phyloP scores from a whole-genome alignment of 2,888 invertebrate genomes.

The Parelbella ahira region DNA sequence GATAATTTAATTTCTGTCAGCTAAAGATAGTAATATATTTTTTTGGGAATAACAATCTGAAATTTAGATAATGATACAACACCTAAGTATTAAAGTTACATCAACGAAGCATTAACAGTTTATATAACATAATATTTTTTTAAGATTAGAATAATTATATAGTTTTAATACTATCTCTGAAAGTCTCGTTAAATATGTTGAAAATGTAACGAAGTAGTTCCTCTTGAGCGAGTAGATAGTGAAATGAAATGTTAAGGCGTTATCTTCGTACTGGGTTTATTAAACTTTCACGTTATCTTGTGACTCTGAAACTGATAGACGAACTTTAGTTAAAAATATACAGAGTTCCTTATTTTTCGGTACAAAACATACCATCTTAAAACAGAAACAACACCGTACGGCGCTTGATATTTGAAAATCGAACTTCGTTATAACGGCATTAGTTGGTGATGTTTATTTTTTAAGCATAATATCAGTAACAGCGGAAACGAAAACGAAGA shows the following conservation, averaged over 20 bases:
- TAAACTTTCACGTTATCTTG: conserved; percentile 14
- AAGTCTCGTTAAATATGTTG: conserved; percentile 23
- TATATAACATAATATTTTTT: conserved; percentile 18
- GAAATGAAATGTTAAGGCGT: conserved; percentile 27
- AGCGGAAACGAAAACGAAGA: too few species aligned
- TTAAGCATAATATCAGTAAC: too few species aligned
- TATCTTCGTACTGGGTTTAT: conserved; percentile 19
- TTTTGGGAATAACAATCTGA: conserved; percentile 16
- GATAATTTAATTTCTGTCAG: too few species aligned
- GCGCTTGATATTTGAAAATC: too few species aligned
- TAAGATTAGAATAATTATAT: conserved; percentile 16
- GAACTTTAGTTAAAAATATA: too few species aligned
- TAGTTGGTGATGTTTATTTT: too few species aligned
- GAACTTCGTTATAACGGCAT: too few species aligned
- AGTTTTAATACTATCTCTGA: conserved; percentile 22
- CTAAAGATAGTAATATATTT: too few species aligned
- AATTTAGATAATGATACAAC: conserved; percentile 21
- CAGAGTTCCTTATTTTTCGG: too few species aligned
- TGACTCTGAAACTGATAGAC: conserved; percentile 24
- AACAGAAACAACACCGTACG: too few species aligned
- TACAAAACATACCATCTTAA: too few species aligned
- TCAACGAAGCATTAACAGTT: conserved; percentile 24
- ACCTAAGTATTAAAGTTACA: conserved; percentile 23
- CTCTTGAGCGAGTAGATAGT: conserved; percentile 20
- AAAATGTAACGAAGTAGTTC: conserved; percentile 19